phyloP scores from a whole-genome alignment of 2,797 vertebrate genomes.

The Choloepus didactylus region DNA sequence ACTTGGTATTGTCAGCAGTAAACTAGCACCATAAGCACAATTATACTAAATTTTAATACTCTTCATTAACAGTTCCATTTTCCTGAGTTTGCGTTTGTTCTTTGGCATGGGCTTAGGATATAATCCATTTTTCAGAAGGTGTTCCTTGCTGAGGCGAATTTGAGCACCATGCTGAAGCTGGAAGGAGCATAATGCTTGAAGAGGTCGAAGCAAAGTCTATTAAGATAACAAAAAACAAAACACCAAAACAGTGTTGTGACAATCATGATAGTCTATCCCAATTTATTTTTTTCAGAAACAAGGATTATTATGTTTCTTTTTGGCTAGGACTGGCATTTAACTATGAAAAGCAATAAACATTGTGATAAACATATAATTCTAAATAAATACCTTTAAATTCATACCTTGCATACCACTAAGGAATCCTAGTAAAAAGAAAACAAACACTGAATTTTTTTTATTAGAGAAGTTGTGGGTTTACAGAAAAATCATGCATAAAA shows the following conservation, averaged over 20 bases:
- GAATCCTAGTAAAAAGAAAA: conserved; percentile 10
- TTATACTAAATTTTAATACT: conserved; percentile 92
- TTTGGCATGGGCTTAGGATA: conserved; percentile 98
- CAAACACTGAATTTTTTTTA: background rate
- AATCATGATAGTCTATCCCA: conserved; percentile 34
- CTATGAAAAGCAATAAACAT: conserved; percentile 19
- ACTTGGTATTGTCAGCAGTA: conserved; percentile 41
- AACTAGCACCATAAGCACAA: conserved; percentile 69
- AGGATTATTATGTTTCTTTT: background rate
- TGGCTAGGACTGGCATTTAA: conserved; percentile 38
- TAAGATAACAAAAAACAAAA: conserved; percentile 65
- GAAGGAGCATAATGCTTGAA: conserved; percentile 97
- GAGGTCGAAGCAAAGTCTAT: conserved; percentile 95
- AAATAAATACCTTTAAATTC: conserved; percentile 55
- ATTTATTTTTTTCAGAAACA: conserved; percentile 60
- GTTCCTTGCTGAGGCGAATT: conserved; percentile 97
- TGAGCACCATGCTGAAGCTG: conserved; percentile 98
- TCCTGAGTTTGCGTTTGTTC: conserved; percentile 98
- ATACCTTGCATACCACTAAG: background rate
- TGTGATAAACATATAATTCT: conserved; percentile 37
- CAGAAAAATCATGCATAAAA: too few relatives aligned
- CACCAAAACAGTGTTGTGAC: conserved; percentile 46
- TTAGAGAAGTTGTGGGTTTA: too few relatives aligned
- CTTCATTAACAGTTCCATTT: conserved; percentile 96
- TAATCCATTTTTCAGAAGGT: conserved; percentile 95